These are phyloP conservation scores for Andrena praecox DNA, from an alignment of 2,888 invertebrate genomes.

Conservation along the genomic window DNA sequence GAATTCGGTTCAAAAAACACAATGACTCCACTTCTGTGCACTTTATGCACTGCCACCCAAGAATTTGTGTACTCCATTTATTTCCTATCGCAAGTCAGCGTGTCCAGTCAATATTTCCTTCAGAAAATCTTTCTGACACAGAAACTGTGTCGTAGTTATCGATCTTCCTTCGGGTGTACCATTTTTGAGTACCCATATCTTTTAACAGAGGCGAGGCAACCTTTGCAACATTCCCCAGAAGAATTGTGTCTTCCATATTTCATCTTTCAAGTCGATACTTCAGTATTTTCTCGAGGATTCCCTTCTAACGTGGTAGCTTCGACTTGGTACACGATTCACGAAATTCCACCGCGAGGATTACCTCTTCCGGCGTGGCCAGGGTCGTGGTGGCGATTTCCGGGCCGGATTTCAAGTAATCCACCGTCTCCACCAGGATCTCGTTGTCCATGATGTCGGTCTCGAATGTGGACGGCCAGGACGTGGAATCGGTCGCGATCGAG, in stretches of 20 bases:
- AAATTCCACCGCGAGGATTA: slow-evolving; percentile 15
- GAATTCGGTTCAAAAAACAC: too few relatives aligned
- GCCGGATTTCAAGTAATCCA: slow-evolving; percentile 73
- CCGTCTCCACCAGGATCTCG: slow-evolving; percentile 80
- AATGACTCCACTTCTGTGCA: too few relatives aligned
- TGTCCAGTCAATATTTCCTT: too few relatives aligned
- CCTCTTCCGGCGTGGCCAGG: slow-evolving; percentile 52
- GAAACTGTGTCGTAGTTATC: too few relatives aligned
- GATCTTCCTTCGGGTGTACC: too few relatives aligned
- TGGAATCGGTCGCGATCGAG: slow-evolving; percentile 66
- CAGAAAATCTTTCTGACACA: too few relatives aligned
- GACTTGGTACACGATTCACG: background rate
- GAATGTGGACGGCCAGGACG: slow-evolving; percentile 65
- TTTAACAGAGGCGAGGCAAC: too few relatives aligned
- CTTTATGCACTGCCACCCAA: too few relatives aligned
- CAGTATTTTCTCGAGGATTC: background rate
- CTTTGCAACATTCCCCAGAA: too few relatives aligned
- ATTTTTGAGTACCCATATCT: too few relatives aligned
- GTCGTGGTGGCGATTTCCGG: slow-evolving; percentile 66
- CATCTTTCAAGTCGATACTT: background rate
- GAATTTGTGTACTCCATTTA: too few relatives aligned
- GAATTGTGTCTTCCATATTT: background rate
- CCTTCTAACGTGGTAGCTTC: background rate
- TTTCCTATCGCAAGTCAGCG: too few relatives aligned
- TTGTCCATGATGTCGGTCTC: slow-evolving; percentile 81